Evolutionary conservation across 1,140 invertebrate genomes (phyloP), one percentile per base, ranked within the genome.

Genomic region (Trichoplusia ni): DNA sequence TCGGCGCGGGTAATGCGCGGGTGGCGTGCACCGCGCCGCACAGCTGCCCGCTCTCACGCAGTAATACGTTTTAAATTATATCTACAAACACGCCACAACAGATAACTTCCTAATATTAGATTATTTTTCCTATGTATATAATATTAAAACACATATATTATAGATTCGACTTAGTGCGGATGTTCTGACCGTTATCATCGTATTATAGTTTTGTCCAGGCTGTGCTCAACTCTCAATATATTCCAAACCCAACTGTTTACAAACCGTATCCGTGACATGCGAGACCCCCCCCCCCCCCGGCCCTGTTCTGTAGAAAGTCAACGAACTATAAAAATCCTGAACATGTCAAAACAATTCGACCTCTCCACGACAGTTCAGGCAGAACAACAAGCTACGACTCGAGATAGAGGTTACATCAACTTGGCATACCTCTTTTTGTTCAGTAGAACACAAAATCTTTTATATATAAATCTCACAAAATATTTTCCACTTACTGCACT

Each of bases 51-150:
- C 35, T 56, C 51, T 16, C 51, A 56, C 51, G 23, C 35, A 14
- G 21, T 56, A 56, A 38, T 56, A 38, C 35, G 19, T 25, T 56
- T 38, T 38, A 38, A 23, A 38, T 51, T 33, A 51, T 14, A 51
- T 33, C 47, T 29, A 7, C 25, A 18, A 21, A 7, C 3, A 27
- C 25, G 7, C 3, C 25, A 3, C n/a, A n/a, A n/a, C n/a, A n/a
- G n/a, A n/a, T n/a, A n/a, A n/a, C n/a, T n/a, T n/a, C n/a, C n/a
- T n/a, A n/a, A n/a, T n/a, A n/a, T n/a, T n/a, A n/a, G n/a, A n/a
- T n/a, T n/a, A n/a, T n/a, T n/a, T n/a, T n/a, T n/a, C n/a, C n/a
- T n/a, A n/a, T n/a, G n/a, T n/a, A n/a, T n/a, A n/a, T n/a, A n/a
- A n/a, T n/a, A n/a, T n/a, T n/a, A n/a, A n/a, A n/a, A n/a, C n/a